Evolutionary conservation across 2,113 vertebrate genomes (phyloP).

Genomic region (Ginglymostoma cirratum): DNA sequence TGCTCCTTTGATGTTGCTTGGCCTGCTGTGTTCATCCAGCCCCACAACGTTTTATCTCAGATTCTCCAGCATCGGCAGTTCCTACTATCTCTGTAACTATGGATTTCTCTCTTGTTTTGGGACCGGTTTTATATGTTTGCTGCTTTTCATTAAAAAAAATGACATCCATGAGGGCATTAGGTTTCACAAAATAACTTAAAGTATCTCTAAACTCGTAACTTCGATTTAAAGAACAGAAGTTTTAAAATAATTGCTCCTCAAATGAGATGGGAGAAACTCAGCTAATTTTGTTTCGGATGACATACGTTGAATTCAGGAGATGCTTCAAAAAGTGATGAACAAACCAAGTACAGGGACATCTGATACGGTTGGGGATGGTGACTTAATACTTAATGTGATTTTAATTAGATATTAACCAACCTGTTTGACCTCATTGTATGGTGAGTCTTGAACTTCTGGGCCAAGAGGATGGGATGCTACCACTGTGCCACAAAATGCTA

Average conservation of each 20-base stretch:
- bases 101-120: background rate
- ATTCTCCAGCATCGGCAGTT: too few relatives aligned
- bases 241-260: background rate
- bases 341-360: background rate
- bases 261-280: background rate
- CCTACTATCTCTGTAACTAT: too few relatives aligned
- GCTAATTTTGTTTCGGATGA: background rate
- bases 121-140: background rate
- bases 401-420: too few relatives aligned
- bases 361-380: background rate
- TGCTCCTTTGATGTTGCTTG: too few relatives aligned
- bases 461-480: too few relatives aligned
- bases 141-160: background rate
- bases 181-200: background rate
- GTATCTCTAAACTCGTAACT: too few relatives aligned
- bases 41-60: too few relatives aligned
- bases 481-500: too few relatives aligned
- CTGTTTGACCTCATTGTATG: too few relatives aligned
- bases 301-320: background rate
- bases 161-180: background rate
- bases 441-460: too few relatives aligned
- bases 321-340: background rate
- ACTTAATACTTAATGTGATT: background rate
- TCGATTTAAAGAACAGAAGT: background rate
- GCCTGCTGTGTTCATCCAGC: too few relatives aligned